Evolutionary conservation across 2,113 vertebrate genomes (phyloP), one percentile per base, ranked within the genome.

Genomic region (Platysternon megacephalum): DNA sequence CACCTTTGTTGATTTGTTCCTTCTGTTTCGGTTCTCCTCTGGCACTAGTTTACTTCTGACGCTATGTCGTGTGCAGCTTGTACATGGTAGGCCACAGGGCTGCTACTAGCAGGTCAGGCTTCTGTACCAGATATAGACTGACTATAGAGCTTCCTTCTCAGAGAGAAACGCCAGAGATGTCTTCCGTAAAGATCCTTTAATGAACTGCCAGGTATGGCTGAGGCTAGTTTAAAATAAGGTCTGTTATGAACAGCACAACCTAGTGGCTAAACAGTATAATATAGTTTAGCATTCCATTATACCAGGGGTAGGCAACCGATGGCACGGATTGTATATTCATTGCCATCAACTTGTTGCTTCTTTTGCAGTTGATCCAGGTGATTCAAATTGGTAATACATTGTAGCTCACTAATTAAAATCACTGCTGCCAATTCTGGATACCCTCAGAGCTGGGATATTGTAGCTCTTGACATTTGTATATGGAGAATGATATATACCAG

Each of bases 371-470:
- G 81, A 68, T 39, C 35, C 0, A 46, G 12, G 0, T 92, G n/a
- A 61, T 78, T 95, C 48, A 84, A 80, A 78, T 32, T 80, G 48
- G 51, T 91, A 94, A 82, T 91, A 95, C 74, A 78, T 96, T 94
- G 89, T 92, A 58, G 55, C 76, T 94, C 29, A 22, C 81, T 96
- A 91, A 87, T 58, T 58, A 29, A 58, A 58, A 29, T 58, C 12
- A 58, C 28, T 29, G 11, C 29, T 72, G 8, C n/a, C 88, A 87
- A 3, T 93, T 93, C 72, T 65, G 35, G 82, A 90, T 91, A 87
- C 11, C 3, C 55, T 91, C 72, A 84, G 88, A 92, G 94, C 92
- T 85, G 93, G 93, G 87, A 84, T 87, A 79, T 49, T 94, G 87
- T 85, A 68, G 17, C 85, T 90, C 14, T 65, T 94, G 68, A 35